Conservation (phyloP, 2,888 invertebrate species). For the Octodonta nipae region DNA sequence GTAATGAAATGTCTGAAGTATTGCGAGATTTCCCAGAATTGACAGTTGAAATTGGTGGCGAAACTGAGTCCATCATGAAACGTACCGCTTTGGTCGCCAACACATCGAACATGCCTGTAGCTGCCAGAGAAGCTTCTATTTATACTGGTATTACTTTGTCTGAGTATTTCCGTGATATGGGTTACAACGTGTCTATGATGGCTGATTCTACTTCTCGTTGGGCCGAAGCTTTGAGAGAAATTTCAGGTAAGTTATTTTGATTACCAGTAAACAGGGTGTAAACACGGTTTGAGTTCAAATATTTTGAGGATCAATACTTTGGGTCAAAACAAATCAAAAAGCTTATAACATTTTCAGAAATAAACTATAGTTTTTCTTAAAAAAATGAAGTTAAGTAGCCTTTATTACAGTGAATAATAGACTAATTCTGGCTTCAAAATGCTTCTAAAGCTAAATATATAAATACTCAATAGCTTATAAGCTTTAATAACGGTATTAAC, state of each 20-base stretch:
- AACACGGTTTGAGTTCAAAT: not conserved
- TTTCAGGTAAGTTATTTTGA: slow-evolving; percentile 44
- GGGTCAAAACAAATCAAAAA: too few relatives aligned
- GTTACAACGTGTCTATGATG: slow-evolving; percentile 99
- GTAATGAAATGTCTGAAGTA: slow-evolving; percentile 99
- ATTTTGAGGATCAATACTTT: too few relatives aligned
- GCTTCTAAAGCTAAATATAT: too few relatives aligned
- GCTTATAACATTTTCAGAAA: too few relatives aligned
- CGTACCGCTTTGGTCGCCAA: slow-evolving; percentile 98
- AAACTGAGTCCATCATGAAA: slow-evolving; percentile 98
- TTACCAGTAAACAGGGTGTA: not conserved
- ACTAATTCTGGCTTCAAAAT: too few relatives aligned
- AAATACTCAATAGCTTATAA: too few relatives aligned
- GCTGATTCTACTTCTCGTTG: slow-evolving; percentile 99
- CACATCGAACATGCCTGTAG: slow-evolving; percentile 99
- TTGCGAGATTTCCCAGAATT: slow-evolving; percentile 97
- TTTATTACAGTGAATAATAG: too few relatives aligned
- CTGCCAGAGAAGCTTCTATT: slow-evolving; percentile 98
- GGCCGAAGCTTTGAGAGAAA: slow-evolving; percentile 99
- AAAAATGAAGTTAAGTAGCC: too few relatives aligned
- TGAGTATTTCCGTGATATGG: slow-evolving; percentile 98
- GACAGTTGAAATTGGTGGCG: slow-evolving; percentile 91
- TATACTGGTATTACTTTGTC: slow-evolving; percentile 99
- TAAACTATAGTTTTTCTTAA: not conserved
- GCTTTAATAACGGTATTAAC: too few relatives aligned